Percentiles rank a stretch among this genome's conserved stretches.
phyloP scores from a whole-genome alignment of 2,113 vertebrate species.

The Myrmecobius fasciatus region DNA sequence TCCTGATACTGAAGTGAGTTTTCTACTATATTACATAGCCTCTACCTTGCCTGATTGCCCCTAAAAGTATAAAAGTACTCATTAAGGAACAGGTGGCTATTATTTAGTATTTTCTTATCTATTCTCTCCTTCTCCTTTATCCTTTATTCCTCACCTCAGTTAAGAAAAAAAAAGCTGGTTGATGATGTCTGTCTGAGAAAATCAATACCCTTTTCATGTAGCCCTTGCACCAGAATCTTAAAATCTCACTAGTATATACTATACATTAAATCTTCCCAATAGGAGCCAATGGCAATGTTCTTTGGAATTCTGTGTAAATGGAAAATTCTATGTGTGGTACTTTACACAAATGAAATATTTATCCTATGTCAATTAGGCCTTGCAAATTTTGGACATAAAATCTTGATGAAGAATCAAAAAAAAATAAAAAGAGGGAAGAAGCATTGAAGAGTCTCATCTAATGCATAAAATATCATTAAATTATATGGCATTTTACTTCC shows the following conservation, averaged over 20 bases:
- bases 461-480: slow-evolving; percentile 60
- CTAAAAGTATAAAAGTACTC: not conserved
- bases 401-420: slow-evolving; percentile 44
- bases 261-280: not conserved
- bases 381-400: slow-evolving; percentile 40
- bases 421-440: slow-evolving; percentile 20
- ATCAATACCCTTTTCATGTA: not conserved
- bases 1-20: not conserved
- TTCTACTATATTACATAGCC: not conserved
- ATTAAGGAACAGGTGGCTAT: not conserved
- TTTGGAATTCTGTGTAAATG: slow-evolving; percentile 13
- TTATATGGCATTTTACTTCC: slow-evolving; percentile 73
- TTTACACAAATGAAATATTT: slow-evolving; percentile 1
- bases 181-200: not conserved
- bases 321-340: not conserved
- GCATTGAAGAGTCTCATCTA: slow-evolving; percentile 35
- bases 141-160: not conserved
- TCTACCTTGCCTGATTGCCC: not conserved
- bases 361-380: slow-evolving; percentile 33
- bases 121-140: not conserved
- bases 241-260: not conserved
- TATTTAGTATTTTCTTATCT: not conserved
- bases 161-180: not conserved
- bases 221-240: not conserved
- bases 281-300: not conserved